Conservation (phyloP, 1,140 invertebrate genomes). For the Periplaneta americana region DNA sequence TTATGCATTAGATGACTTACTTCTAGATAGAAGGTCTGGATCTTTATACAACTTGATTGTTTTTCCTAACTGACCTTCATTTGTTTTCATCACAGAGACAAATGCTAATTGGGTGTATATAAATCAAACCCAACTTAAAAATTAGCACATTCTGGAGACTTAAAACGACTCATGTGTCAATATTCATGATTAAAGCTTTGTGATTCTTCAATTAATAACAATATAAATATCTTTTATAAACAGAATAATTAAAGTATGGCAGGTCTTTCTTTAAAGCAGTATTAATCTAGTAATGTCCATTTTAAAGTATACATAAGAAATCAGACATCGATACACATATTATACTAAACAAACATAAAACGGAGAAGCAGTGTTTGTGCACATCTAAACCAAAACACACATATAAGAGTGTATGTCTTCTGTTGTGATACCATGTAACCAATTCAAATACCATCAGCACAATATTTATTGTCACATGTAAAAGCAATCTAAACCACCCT, state of each 20-base stretch:
- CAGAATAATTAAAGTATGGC: too few species aligned
- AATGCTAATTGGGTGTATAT: neutral
- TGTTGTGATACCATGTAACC: neutral
- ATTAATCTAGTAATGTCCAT: neutral
- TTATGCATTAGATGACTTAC: neutral
- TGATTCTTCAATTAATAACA: neutral
- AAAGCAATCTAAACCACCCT: conserved; percentile 11
- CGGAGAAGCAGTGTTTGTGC: neutral
- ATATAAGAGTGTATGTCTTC: neutral
- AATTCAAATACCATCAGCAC: neutral
- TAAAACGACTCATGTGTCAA: neutral
- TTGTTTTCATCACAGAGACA: neutral
- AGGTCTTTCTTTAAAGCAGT: neutral
- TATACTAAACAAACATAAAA: neutral
- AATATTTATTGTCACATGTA: conserved; percentile 19
- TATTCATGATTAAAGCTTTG: neutral
- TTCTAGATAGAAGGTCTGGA: too few species aligned
- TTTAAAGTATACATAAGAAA: neutral
- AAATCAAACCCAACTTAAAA: neutral
- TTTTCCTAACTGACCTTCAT: neutral
- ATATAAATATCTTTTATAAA: neutral
- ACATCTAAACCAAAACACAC: neutral
- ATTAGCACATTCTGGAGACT: neutral
- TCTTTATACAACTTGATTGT: too few species aligned
- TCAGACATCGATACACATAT: neutral